Conservation (phyloP, 2,888 invertebrate genomes). For the Macaria notata region DNA sequence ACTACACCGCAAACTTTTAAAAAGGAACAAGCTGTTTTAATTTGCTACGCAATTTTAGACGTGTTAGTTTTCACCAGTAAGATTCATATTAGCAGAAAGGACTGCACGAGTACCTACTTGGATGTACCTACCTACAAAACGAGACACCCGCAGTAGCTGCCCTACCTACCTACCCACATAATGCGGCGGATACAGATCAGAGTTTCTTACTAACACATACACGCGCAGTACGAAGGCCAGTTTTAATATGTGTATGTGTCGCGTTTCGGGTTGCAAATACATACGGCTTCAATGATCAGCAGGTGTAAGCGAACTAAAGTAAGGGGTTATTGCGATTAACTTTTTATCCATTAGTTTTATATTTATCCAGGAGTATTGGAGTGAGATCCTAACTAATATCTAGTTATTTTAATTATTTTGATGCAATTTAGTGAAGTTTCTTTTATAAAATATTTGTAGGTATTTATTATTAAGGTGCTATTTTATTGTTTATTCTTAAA, state of each 20-base stretch:
- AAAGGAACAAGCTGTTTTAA: slow-evolving; percentile 57
- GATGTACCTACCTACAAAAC: slow-evolving; percentile 47
- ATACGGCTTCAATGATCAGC: slow-evolving; percentile 82
- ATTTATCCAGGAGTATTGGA: slow-evolving; percentile 82
- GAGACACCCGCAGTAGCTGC: slow-evolving; percentile 76
- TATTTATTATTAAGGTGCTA: too few species aligned
- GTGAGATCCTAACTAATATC: slow-evolving; percentile 74
- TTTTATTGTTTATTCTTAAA: too few species aligned
- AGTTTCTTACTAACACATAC: slow-evolving; percentile 77
- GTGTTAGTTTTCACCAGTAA: slow-evolving; percentile 57
- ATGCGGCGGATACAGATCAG: slow-evolving; percentile 80
- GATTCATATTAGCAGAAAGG: slow-evolving; percentile 75
- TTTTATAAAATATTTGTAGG: too few species aligned
- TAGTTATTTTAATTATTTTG: slow-evolving; percentile 5
- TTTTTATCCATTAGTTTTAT: slow-evolving; percentile 81
- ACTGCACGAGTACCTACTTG: slow-evolving; percentile 30
- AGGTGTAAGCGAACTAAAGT: slow-evolving; percentile 80
- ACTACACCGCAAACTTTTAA: slow-evolving; percentile 63
- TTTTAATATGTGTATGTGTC: slow-evolving; percentile 70
- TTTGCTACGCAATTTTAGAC: slow-evolving; percentile 62
- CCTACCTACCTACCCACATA: slow-evolving; percentile 77
- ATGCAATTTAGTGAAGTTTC: too few species aligned
- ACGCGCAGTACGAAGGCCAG: slow-evolving; percentile 75
- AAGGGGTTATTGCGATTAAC: slow-evolving; percentile 81
- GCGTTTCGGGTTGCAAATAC: slow-evolving; percentile 67